These are phyloP conservation scores for Drosophila serrata DNA, from an alignment of 1,140 invertebrate species.

Conservation along the genomic window DNA sequence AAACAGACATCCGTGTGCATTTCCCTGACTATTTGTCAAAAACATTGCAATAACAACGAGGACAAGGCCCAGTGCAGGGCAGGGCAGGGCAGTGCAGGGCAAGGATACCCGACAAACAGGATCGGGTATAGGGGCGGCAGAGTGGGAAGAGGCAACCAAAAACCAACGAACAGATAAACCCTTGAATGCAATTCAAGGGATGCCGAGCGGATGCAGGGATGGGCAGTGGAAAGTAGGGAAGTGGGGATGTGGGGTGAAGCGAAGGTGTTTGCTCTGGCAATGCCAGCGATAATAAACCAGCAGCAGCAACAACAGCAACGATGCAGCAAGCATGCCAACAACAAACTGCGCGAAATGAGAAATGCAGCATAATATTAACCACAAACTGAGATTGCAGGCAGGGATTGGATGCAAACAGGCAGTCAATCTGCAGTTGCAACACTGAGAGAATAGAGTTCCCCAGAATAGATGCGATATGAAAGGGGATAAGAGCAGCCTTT, in stretches of 20 bases:
- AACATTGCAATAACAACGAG: conserved; percentile 80
- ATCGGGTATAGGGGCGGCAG: background rate
- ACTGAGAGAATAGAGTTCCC: conserved; percentile 21
- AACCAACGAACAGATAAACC: conserved; percentile 77
- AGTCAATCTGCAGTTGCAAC: conserved; percentile 23
- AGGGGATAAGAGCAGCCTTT: background rate
- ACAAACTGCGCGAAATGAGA: conserved; percentile 75
- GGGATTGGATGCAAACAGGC: conserved; percentile 50
- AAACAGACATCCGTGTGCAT: conserved; percentile 84
- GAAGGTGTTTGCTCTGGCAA: conserved; percentile 67
- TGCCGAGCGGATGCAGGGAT: conserved; percentile 4
- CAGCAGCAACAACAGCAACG: conserved; percentile 46
- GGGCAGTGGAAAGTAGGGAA: conserved; percentile 17
- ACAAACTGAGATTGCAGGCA: conserved; percentile 79
- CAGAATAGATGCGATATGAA: background rate
- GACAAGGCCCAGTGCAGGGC: conserved; percentile 18
- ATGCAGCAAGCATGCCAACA: conserved; percentile 38
- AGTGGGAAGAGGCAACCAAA: conserved; percentile 47
- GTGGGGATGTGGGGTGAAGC: conserved; percentile 35
- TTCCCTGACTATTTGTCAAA: conserved; percentile 84
- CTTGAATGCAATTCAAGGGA: conserved; percentile 53
- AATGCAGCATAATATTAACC: conserved; percentile 83
- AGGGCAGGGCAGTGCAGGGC: conserved; percentile 5
- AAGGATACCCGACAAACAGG: background rate
- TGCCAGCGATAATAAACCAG: conserved; percentile 79